Evolutionary conservation across 2,797 vertebrate genomes (phyloP).

Genomic region (Nyctalus aviator): DNA sequence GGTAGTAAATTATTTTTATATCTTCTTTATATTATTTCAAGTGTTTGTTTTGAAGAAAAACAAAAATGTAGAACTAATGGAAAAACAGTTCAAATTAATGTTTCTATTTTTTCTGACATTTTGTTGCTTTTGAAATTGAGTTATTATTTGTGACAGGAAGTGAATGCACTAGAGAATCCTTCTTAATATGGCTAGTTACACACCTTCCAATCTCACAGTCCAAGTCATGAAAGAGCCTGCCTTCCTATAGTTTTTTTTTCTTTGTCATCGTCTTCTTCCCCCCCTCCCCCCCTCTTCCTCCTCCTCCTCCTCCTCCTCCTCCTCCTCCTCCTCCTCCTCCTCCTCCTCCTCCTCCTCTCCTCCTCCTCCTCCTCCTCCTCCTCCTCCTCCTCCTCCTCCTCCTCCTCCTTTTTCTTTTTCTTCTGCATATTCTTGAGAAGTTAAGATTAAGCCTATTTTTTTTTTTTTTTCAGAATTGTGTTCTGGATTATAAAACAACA

Average conservation of each 20-base stretch:
- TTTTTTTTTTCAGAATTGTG: constrained; percentile 20
- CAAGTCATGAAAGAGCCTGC: neutral
- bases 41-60: constrained; percentile 26
- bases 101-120: constrained; percentile 14
- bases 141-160: constrained; percentile 15
- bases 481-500: constrained; percentile 26
- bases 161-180: constrained; percentile 3
- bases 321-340: too few species aligned
- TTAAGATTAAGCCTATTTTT: constrained; percentile 43
- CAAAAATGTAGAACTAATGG: constrained; percentile 6
- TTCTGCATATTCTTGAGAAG: neutral
- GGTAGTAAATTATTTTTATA: constrained; percentile 44
- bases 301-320: too few species aligned
- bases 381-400: too few species aligned
- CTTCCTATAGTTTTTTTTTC: neutral
- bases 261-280: too few species aligned
- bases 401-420: too few species aligned
- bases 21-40: constrained; percentile 33
- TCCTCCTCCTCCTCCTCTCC: too few species aligned
- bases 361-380: too few species aligned
- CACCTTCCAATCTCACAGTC: neutral
- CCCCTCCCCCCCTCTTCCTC: too few species aligned
- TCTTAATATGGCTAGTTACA: neutral
- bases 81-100: constrained; percentile 51
- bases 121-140: constrained; percentile 12